Evolutionary conservation across 2,797 vertebrate species (phyloP), one percentile per base, ranked within the genome.

Genomic region (Anguilla obscura): DNA sequence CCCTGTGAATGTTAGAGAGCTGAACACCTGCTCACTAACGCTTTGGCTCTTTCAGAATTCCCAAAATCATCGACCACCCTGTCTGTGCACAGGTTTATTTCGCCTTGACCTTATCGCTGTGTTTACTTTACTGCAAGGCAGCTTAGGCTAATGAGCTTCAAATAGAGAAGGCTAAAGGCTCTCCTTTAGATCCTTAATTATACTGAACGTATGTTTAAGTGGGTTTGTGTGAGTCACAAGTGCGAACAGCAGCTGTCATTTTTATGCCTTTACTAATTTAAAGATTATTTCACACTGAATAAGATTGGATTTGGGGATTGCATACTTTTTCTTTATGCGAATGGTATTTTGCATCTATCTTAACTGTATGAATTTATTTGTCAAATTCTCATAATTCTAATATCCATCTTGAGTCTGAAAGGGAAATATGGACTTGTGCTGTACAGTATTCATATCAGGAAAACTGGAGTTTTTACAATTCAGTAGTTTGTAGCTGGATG

Each of bases 181-280:
- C n/a, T 5, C 66, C 24, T 27, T 69, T 69, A 69, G n/a, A 74
- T n/a, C 24, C 6, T 24, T 69, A 69, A n/a, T 69, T 27, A 3
- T 74, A 0, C 69, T 30, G 30, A 74, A 33, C 69, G 2, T 16
- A 12, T 33, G 63, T 36, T 69, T 69, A 24, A 7, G 27, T 7
- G 8, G 66, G 3, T 69, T 69, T 69, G 24, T 27, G 6, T 63
- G 52, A 52, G 52, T 69, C 27, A 69, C 24, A 69, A 66, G 4
- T 69, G 4, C 27, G 24, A 69, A 30, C 24, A 69, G 0, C 66
- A 69, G 27, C 8, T 30, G 36, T 40, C 36, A 40, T 40, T 30
- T 69, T 69, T 10, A 0, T 69, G 10, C 87, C 86, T 89, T 89
- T 40, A 84, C 24, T 18, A 84, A 40, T 52, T 52, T 52, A 9